Base-by-base conservation (phyloP, 2,797 vertebrate genomes). In the Loriculus beryllinus region DNA sequence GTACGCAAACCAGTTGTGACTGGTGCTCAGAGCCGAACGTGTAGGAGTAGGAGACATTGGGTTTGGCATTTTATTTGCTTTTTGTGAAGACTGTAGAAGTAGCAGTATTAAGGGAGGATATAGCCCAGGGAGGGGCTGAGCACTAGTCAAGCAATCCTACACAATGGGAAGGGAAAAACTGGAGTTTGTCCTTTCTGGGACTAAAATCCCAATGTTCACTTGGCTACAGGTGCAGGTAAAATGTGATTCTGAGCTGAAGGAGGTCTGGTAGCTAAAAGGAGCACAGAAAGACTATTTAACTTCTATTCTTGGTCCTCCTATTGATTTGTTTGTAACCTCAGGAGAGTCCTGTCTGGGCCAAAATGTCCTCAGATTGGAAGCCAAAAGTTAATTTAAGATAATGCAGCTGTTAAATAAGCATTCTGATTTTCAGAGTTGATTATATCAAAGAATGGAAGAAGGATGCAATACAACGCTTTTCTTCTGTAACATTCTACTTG, bases 1-100 rank as follows among this genome's bases (percentile, higher is more conserved):
- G 86, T 91, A 86, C 82, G 64, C 74, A 95, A 92, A 93, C 43
- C 72, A 82, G 80, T 74, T 95, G 90, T 96, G 96, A 96, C 96
- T 91, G 89, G 72, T 81, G 64, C 71, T 92, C 33, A 7, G 79
- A 84, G 68, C 33, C 0, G 12, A 74, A 74, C 0, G 3, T 82
- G 93, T 62, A 89, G 63, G 62, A 91, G 90, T 40, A 91, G 62
- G 33, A 87, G 85, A 85, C 1, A 2, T 16, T 35, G 14, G 21
- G 21, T 35, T 48, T 51, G 14, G 22, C 43, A 62, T 57, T 76
- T 78, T 57, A 25, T 57, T 79, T 23, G 43, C 28, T 82, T 78
- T 84, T 59, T 60, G 63, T 12, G 26, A 81, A 71, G 37, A 28
- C 7, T 11, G 60, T 49, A 26, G 57, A 89, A 82, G 25, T 0